A percentile compares a stretch with the other conserved stretches of the same genome.
These are phyloP conservation scores for Theropithecus gelada DNA, from an alignment of 2,113 vertebrate genomes.

Conservation along the genomic window DNA sequence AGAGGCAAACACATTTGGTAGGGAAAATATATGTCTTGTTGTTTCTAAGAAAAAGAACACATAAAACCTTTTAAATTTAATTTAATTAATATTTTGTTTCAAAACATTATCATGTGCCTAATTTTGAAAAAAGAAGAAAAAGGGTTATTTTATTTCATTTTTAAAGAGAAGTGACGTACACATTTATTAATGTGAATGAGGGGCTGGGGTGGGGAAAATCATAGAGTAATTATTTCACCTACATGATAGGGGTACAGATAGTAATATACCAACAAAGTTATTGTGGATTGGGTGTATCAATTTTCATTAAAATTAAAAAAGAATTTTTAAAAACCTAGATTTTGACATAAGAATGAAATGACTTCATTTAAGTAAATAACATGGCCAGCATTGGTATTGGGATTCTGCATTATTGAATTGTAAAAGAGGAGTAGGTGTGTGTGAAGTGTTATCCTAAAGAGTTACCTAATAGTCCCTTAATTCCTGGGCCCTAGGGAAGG, in stretches of 20 bases:
- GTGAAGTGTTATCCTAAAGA: neutral
- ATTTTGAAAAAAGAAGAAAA: neutral
- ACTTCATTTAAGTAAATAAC: neutral
- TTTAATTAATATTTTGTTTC: neutral
- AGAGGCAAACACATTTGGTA: neutral
- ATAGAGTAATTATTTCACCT: no score
- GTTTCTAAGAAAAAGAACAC: neutral
- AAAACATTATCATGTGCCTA: neutral
- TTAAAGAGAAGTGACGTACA: no score
- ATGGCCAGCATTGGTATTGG: neutral
- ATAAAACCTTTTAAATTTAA: neutral
- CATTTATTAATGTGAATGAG: no score
- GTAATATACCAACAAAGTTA: neutral
- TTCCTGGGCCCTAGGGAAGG: neutral
- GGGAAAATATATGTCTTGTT: neutral
- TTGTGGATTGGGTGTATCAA: neutral
- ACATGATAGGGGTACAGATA: no score
- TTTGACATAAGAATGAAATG: constrained; percentile 31
- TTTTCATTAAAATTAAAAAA: constrained; percentile 35
- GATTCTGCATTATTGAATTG: neutral
- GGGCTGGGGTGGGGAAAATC: no score
- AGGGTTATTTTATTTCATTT: neutral
- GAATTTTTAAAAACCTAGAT: neutral
- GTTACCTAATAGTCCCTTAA: neutral
- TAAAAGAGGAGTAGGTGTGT: neutral